Base-by-base conservation (phyloP, 1,140 invertebrate species). In the Steinernema feltiae region DNA sequence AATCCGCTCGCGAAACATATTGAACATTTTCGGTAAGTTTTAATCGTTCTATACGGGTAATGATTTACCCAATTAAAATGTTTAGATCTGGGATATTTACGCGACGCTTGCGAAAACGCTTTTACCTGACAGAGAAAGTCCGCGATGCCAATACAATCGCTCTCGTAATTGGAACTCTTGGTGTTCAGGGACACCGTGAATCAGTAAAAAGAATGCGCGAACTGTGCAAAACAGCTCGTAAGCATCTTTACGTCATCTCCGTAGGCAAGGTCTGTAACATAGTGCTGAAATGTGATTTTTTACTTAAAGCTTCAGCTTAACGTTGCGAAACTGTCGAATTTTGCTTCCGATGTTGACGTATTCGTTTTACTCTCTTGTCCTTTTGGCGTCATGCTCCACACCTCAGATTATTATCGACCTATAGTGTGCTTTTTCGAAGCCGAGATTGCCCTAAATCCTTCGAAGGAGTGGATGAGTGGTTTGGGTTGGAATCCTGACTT, bases 71-170 rank as follows among this genome's bases (percentile, higher is more conserved):
- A 46, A 21, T 48, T n/a, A 24, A 1, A 2, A 32, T 82, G n/a
- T 80, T 32, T 46, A 84, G 71, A 3, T 53, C 81, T 24, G 31
- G 30, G 18, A 17, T 75, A n/a, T 32, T 71, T 30, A 15, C 72
- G 15, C 70, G 79, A 69, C 70, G 35, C 29, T 41, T 83, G 15
- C 35, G 78, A 30, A 80, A 79, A 76, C 82, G 82, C 2, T 53
- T 83, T 17, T 83, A 46, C 71, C 35, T 83, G 30, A 70, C 83
- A n/a, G 82, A 83, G 72, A 82, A 79, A 63, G 48, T 85, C 17
- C 46, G 76, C 29, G 82, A 83, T 75, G 82, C 82, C 15, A 76
- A 81, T 31, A 82, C 75, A 1, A 72, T 83, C 29, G 82, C 82
- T 7, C 27, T 83, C 2, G 82, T 83, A 2, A 69, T 84, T 24